Evolutionary conservation across 2,888 invertebrate species (phyloP).

Genomic region (Synanthedon tipuliformis): DNA sequence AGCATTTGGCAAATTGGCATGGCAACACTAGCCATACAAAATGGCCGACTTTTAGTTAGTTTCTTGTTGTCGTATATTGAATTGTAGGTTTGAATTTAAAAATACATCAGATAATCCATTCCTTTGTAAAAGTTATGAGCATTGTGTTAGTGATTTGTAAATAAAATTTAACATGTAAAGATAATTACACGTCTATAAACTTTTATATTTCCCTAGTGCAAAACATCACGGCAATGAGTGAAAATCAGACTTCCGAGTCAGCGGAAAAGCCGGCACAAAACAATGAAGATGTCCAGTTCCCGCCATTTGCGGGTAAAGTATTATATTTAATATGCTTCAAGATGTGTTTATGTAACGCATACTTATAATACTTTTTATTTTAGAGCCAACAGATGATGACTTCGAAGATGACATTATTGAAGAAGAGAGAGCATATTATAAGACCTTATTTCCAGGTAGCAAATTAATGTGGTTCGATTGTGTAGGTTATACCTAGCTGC

Average conservation of each 20-base stretch:
- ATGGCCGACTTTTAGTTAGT: neutral
- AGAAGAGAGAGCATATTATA: constrained; percentile 65
- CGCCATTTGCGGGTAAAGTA: constrained; percentile 50
- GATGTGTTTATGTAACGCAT: too few relatives aligned
- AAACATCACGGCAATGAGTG: constrained; percentile 3
- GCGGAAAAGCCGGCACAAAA: constrained; percentile 48
- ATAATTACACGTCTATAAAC: too few relatives aligned
- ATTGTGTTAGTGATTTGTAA: too few relatives aligned
- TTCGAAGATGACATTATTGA: constrained; percentile 67
- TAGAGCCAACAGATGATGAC: constrained; percentile 53
- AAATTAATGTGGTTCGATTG: neutral
- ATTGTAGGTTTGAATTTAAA: neutral
- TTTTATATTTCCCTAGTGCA: too few relatives aligned
- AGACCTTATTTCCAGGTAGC: constrained; percentile 57
- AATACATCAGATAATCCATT: too few relatives aligned
- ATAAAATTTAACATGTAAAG: too few relatives aligned
- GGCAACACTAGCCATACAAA: neutral
- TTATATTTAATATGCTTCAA: neutral
- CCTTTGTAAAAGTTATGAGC: too few relatives aligned
- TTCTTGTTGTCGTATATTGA: neutral
- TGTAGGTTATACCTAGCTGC: neutral
- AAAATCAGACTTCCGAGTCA: constrained; percentile 6
- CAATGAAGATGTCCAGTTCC: constrained; percentile 40
- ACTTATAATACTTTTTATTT: constrained; percentile 9
- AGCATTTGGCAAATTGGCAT: neutral